phyloP scores from a whole-genome alignment of 2,888 invertebrate genomes.

The Drosophila yooni region DNA sequence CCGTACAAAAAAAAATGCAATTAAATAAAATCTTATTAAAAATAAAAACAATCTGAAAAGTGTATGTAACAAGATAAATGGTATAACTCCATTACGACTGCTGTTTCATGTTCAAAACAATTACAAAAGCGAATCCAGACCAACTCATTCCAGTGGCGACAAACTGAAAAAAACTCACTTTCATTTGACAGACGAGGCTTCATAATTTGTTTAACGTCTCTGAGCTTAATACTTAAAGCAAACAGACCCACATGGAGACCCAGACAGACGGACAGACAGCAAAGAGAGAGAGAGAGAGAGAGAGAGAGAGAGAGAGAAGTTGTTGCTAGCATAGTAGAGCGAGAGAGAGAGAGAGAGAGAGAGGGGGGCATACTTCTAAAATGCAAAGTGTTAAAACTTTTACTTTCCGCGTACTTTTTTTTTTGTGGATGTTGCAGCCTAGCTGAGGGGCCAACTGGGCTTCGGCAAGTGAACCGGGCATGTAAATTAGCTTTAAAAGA shows the following conservation, averaged over 20 bases:
- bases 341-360: conserved; percentile 3
- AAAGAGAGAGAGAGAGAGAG: conserved; percentile 9
- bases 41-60: conserved; percentile 16
- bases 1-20: conserved; percentile 1
- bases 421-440: conserved; percentile 41
- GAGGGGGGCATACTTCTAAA: conserved; percentile 66
- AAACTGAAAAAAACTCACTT: conserved; percentile 46
- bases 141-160: conserved; percentile 20
- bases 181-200: conserved; percentile 70
- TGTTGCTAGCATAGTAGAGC: no score
- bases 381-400: conserved; percentile 80
- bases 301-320: conserved; percentile 2
- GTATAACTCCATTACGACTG: conserved; percentile 41
- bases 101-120: conserved; percentile 34
- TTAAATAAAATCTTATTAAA: conserved; percentile 36
- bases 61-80: conserved; percentile 57
- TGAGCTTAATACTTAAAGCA: conserved; percentile 72
- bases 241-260: conserved; percentile 54
- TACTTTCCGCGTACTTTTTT: conserved; percentile 67
- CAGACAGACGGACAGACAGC: conserved; percentile 6
- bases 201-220: conserved; percentile 62
- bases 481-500: conserved; percentile 76
- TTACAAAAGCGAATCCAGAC: conserved; percentile 53
- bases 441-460: conserved; percentile 1
- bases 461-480: conserved; percentile 48